Evolutionary conservation across 2,888 invertebrate species (phyloP).

Genomic region (Gastracanthus pulcherrimus): DNA sequence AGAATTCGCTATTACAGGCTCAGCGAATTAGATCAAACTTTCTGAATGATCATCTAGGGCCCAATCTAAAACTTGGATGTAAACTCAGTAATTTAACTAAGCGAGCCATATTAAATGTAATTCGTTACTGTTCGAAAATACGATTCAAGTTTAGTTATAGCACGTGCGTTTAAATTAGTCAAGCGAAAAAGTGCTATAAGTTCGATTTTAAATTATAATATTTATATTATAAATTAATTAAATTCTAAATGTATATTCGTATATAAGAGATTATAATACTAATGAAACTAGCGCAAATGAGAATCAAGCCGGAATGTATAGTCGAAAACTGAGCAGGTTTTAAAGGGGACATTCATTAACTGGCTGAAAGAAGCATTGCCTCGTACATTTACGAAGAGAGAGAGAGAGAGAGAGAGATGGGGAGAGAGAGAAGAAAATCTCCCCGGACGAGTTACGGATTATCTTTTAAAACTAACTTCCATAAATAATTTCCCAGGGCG

Average conservation of each 20-base stretch:
- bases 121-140: neutral
- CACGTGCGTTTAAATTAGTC: too few species aligned
- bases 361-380: slow-evolving; percentile 19
- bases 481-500: slow-evolving; percentile 61
- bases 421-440: slow-evolving; percentile 16
- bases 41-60: slow-evolving; percentile 60
- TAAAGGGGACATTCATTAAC: slow-evolving; percentile 19
- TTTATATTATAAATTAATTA: too few species aligned
- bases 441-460: slow-evolving; percentile 39
- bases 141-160: neutral
- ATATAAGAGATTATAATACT: neutral
- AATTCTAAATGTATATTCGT: neutral
- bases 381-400: neutral
- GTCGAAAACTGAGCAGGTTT: slow-evolving; percentile 11
- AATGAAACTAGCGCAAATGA: neutral
- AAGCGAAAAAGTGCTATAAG: too few species aligned
- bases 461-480: slow-evolving; percentile 63
- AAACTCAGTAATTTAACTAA: neutral
- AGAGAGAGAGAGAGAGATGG: too few species aligned
- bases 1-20: slow-evolving; percentile 55
- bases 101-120: neutral
- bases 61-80: slow-evolving; percentile 27
- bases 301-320: neutral
- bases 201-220: too few species aligned
- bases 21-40: slow-evolving; percentile 64